Conservation (phyloP, 2,888 invertebrate species). For the Bugulina stolonifera region DNA sequence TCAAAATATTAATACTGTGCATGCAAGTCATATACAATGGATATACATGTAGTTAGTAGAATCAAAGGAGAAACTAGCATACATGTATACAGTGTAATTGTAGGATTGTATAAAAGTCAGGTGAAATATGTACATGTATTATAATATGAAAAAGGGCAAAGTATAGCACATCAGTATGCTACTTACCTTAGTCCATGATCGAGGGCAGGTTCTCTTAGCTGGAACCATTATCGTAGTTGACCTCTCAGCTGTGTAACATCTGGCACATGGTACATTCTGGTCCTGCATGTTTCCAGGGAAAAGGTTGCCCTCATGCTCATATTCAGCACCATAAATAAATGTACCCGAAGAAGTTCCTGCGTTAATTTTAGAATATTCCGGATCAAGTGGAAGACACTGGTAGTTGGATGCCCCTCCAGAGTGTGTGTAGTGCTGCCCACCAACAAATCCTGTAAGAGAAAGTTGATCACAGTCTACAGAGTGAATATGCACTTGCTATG, state of each 20-base stretch:
- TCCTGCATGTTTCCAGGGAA: conserved; percentile 25
- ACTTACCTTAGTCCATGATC: conserved; percentile 28
- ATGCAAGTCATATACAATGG: too few relatives aligned
- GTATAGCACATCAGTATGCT: too few relatives aligned
- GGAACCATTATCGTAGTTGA: conserved; percentile 30
- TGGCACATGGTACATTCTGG: conserved; percentile 32
- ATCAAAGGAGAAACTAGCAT: too few relatives aligned
- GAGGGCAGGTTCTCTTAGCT: conserved; percentile 29
- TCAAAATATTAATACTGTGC: too few relatives aligned
- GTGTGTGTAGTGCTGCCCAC: conserved; percentile 25
- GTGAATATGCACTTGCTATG: too few relatives aligned
- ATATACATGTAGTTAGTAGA: too few relatives aligned
- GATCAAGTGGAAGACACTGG: conserved; percentile 29
- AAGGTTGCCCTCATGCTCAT: conserved; percentile 20
- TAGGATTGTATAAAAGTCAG: too few relatives aligned
- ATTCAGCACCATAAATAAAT: conserved; percentile 30
- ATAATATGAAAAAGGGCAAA: too few relatives aligned
- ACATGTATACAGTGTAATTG: too few relatives aligned
- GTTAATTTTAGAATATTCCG: conserved; percentile 23
- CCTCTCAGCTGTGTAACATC: conserved; percentile 28
- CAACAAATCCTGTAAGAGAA: conserved; percentile 28
- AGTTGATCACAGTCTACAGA: too few relatives aligned
- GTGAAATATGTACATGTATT: too few relatives aligned
- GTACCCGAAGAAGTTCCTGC: conserved; percentile 9
- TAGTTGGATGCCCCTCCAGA: conserved; percentile 28